Evolutionary conservation across 2,113 vertebrate species (phyloP), one percentile per base, ranked within the genome.

Genomic region (Oncorhynchus kisutch): DNA sequence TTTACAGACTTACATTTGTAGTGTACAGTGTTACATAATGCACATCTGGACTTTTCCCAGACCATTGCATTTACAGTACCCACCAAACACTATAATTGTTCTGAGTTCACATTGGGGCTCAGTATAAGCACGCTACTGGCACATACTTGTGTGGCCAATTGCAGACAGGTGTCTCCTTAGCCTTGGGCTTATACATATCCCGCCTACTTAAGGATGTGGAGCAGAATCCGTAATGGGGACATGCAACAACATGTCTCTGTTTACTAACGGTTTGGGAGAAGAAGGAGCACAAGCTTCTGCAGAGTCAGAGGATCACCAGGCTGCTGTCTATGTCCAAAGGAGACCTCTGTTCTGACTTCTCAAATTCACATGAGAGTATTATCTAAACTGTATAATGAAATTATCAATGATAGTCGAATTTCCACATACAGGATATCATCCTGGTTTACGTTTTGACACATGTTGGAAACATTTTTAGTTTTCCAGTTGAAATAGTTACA

Each of bases 101-200:
- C 14, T 16, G 51, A 18, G 51, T 14, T 54, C 51, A 54, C 51
- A 54, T 4, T 5, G 16, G 51, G 51, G 51, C 51, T 54, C 51
- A 54, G 51, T 54, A 54, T 11, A 67, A 29, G 5, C 65, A 67
- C 31, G 49, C 57, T 59, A 67, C 48, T 31, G 25, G 65, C 69
- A 48, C 22, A 45, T 45, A 48, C 20, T 25, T 27, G 49, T 67
- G 51, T 72, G 72, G 67, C 31, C 72, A 77, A 78, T 80, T 59
- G 70, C 62, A 57, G 71, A 78, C 73, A 81, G 76, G 78, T 72
- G 79, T 34, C 45, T 48, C 39, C n/a, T 51, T 29, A 76, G 80
- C 74, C 39, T 39, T 3, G 62, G 48, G 60, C 74, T 76, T 78
- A 51, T 34, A 75, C 27, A 34, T 27, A 11, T 65, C 24, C n/a